A percentile compares a stretch with the other conserved stretches of the same genome.
These are phyloP conservation scores for Apogon talboti DNA, from an alignment of 2,797 vertebrate species.

Conservation along the genomic window DNA sequence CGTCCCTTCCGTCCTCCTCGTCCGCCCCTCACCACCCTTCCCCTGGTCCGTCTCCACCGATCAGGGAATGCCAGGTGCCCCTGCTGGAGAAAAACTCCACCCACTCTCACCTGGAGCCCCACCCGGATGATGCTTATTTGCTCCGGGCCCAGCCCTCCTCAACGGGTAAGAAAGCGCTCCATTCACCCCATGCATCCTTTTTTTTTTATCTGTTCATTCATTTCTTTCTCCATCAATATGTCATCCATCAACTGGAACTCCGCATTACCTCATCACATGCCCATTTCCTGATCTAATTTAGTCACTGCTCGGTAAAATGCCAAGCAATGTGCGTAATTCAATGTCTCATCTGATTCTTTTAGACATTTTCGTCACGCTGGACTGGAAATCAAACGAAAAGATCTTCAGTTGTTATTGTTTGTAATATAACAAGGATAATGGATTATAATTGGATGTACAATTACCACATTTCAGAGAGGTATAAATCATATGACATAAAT, in stretches of 20 bases:
- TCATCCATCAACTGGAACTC: constrained; percentile 48
- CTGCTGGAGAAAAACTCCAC: constrained; percentile 98
- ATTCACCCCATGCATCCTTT: constrained; percentile 29
- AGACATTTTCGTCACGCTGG: constrained; percentile 22
- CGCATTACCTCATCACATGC: constrained; percentile 52
- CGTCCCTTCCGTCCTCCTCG: constrained; percentile 91
- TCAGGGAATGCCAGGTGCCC: constrained; percentile 96
- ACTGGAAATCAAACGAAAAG: constrained; percentile 29
- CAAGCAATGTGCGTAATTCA: constrained; percentile 27
- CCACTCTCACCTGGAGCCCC: constrained; percentile 98
- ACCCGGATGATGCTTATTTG: constrained; percentile 95
- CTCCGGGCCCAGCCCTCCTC: constrained; percentile 92
- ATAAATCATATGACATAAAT: constrained; percentile 5
- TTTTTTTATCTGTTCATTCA: constrained; percentile 32
- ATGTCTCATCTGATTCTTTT: constrained; percentile 43
- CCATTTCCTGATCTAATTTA: constrained; percentile 55
- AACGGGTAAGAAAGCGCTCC: constrained; percentile 89
- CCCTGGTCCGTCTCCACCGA: constrained; percentile 87
- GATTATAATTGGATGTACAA: constrained; percentile 11
- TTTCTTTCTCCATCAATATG: constrained; percentile 34
- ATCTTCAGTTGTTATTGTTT: constrained; percentile 4
- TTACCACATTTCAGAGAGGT: neutral
- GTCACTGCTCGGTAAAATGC: constrained; percentile 34
- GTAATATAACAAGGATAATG: neutral
- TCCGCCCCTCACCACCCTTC: constrained; percentile 92